Percentiles rank a stretch among this genome's conserved stretches.
phyloP scores from a whole-genome alignment of 1,140 invertebrate species.

The Pomacea maculata region DNA sequence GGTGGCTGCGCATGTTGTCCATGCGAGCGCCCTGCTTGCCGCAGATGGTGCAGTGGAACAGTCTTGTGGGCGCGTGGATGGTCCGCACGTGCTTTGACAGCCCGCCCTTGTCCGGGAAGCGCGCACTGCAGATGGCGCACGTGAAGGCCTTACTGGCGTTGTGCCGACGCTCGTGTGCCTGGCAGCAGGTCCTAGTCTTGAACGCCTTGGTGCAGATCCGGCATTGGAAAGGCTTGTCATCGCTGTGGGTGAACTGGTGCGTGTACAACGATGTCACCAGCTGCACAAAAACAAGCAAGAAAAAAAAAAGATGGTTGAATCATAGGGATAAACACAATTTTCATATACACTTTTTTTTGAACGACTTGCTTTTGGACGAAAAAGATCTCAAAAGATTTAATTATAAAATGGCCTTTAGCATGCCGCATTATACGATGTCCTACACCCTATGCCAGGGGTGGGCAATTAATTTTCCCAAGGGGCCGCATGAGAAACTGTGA shows the following conservation, averaged over 20 bases:
- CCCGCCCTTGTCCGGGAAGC: conserved; percentile 58
- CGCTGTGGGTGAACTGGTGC: conserved; percentile 69
- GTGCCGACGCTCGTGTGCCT: conserved; percentile 69
- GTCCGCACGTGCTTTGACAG: conserved; percentile 55
- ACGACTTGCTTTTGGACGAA: background rate
- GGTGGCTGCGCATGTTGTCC: conserved; percentile 67
- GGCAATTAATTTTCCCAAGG: background rate
- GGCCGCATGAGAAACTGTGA: too few species aligned
- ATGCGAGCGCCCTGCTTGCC: conserved; percentile 66
- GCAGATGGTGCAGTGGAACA: conserved; percentile 59
- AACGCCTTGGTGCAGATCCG: conserved; percentile 71
- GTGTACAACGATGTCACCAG: conserved; percentile 56
- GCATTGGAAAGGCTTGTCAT: conserved; percentile 68
- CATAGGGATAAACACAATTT: too few species aligned
- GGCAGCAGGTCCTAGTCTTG: conserved; percentile 69
- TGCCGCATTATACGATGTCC: background rate
- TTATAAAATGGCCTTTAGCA: background rate
- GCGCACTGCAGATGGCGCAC: conserved; percentile 67
- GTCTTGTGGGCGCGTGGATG: conserved; percentile 47
- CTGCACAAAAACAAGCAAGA: background rate
- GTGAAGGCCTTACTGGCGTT: conserved; percentile 67
- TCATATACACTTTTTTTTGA: background rate
- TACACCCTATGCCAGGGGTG: background rate
- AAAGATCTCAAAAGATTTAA: background rate
- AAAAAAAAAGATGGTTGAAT: too few species aligned